Evolutionary conservation across 2,113 vertebrate genomes (phyloP), one percentile per base, ranked within the genome.

Genomic region (Chelonoidis abingdonii): DNA sequence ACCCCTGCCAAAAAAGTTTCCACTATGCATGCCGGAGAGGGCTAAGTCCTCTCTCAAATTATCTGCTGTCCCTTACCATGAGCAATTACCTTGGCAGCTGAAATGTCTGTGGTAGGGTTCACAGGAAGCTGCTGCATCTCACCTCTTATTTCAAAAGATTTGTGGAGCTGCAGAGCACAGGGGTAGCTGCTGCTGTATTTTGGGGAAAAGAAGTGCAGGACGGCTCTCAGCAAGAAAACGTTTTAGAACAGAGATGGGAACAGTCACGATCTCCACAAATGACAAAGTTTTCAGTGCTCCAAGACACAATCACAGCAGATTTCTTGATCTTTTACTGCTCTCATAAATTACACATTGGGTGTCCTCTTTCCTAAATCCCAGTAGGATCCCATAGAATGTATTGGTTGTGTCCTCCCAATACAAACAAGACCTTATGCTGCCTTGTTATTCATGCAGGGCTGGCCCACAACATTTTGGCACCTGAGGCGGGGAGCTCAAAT

Each of bases 101-200:
- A 81, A 86, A 87, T 3, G 22, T 24, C 86, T 93, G 88, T 1
- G 4, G 75, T 91, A 86, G 52, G 88, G 83, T 76, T 84, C 69
- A 80, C 83, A 83, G 91, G 88, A 87, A 91, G 83, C 75, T 87
- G 54, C 87, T 41, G 83, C 80, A 89, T 78, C 91, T 94, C 83
- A 81, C 88, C 91, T 88, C 62, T 80, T 80, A 35, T 81, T 89
- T 86, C 80, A 86, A 59, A 24, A 90, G 59, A 80, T 86, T 88
- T 93, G 72, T 89, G 88, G 72, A n/a, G 72, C 8, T 84, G 65
- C 52, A 90, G 78, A 83, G 72, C 35, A 62, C 72, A 84, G n/a
- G n/a, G 90, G 53, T 0, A 3, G 44, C 86, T 87, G 72, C 84
- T 57, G 47, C 17, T 53, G 25, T 69, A 1, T 85, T 96, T 83